A percentile compares a stretch with the other conserved stretches of the same genome.
Conservation (phyloP, 2,888 invertebrate genomes). For the Pelosia muscerda region DNA sequence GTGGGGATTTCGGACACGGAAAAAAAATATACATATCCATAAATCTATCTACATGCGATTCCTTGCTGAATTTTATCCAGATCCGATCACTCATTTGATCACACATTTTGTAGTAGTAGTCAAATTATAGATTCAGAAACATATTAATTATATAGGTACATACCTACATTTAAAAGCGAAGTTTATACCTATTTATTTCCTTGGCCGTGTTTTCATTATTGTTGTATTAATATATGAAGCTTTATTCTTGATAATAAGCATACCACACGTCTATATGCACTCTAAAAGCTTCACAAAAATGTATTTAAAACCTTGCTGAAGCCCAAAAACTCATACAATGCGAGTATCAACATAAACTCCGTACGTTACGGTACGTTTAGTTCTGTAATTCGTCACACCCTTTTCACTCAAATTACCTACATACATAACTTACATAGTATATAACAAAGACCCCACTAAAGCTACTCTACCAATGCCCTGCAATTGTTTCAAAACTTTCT, state of each 20-base stretch:
- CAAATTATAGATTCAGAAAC: too few relatives aligned
- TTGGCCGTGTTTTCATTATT: too few relatives aligned
- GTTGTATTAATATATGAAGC: not conserved
- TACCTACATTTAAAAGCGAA: too few relatives aligned
- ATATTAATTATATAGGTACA: too few relatives aligned
- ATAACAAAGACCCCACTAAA: constrained; percentile 5
- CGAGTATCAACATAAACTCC: not conserved
- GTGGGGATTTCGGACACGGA: too few relatives aligned
- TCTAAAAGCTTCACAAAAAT: not conserved
- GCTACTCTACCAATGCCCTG: constrained; percentile 4
- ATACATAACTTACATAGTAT: constrained; percentile 11
- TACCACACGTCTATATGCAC: not conserved
- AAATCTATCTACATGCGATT: too few relatives aligned
- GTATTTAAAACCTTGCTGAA: not conserved
- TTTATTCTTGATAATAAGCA: not conserved
- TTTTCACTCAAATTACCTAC: constrained; percentile 23
- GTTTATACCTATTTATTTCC: too few relatives aligned
- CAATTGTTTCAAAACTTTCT: constrained; percentile 36
- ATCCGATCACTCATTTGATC: not conserved
- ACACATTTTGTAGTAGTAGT: too few relatives aligned
- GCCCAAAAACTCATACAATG: not conserved
- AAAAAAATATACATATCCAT: too few relatives aligned
- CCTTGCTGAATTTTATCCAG: not conserved
- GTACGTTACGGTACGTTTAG: constrained; percentile 10
- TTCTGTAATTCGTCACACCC: constrained; percentile 18